phyloP scores from a whole-genome alignment of 2,888 invertebrate species.

The Phasia obesa region DNA sequence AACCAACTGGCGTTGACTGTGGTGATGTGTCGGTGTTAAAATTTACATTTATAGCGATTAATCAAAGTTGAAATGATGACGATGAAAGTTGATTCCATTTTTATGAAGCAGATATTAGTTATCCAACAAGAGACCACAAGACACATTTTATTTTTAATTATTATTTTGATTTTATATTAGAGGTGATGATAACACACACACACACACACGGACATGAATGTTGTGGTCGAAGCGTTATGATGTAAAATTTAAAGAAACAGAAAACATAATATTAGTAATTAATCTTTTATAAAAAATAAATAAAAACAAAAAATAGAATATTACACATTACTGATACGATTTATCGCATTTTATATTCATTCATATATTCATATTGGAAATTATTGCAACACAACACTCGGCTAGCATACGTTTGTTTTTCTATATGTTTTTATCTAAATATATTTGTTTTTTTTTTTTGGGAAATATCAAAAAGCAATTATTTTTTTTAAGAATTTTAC shows the following conservation, averaged over 20 bases:
- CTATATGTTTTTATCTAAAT: constrained; percentile 24
- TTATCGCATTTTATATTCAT: constrained; percentile 17
- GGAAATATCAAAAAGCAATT: constrained; percentile 36
- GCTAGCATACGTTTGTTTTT: constrained; percentile 53
- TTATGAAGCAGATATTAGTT: constrained; percentile 43
- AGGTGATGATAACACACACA: constrained; percentile 42
- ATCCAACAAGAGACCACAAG: constrained; percentile 44
- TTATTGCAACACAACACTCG: constrained; percentile 43
- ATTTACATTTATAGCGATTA: constrained; percentile 42
- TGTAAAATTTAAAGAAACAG: constrained; percentile 40
- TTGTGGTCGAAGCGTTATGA: constrained; percentile 39
- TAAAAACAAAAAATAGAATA: constrained; percentile 13
- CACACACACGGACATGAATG: constrained; percentile 20
- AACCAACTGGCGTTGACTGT: constrained; percentile 96
- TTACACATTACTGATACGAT: constrained; percentile 27
- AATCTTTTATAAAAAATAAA: constrained; percentile 3
- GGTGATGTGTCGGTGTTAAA: constrained; percentile 28
- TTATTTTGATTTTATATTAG: constrained; percentile 22
- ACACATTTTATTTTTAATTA: constrained; percentile 11
- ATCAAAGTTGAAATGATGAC: constrained; percentile 19
- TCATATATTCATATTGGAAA: too few relatives aligned
- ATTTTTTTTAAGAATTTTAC: constrained; percentile 10
- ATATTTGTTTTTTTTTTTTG: not conserved
- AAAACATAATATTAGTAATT: constrained; percentile 38
- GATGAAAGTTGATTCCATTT: constrained; percentile 35